Evolutionary conservation across 2,888 invertebrate genomes (phyloP).

Genomic region (Aleiodes alternator): DNA sequence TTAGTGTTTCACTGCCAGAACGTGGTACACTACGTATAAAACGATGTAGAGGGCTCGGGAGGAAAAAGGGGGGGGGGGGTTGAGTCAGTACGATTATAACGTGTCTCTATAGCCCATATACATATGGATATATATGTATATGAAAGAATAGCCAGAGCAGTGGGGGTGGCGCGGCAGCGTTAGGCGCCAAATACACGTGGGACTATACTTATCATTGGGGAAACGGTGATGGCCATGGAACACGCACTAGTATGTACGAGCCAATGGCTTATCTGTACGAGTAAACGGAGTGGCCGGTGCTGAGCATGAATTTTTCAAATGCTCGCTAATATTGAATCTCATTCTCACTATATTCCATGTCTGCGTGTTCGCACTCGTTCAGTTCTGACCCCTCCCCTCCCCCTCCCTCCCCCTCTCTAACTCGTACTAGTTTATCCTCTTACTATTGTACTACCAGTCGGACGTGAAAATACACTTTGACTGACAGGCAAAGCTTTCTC

Average conservation of each 20-base stretch:
- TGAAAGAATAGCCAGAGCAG: conserved; percentile 35
- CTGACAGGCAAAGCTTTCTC: neutral
- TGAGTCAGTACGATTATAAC: conserved; percentile 30
- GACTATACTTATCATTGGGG: conserved; percentile 54
- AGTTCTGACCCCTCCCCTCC: neutral
- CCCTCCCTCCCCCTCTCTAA: neutral
- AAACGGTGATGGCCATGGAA: conserved; percentile 55
- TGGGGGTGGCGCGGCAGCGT: conserved; percentile 11
- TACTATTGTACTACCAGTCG: neutral
- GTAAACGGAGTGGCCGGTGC: conserved; percentile 23
- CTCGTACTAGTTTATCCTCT: neutral
- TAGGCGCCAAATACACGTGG: conserved; percentile 36
- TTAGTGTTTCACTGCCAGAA: conserved; percentile 21
- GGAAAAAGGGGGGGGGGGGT: neutral
- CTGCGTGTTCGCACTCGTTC: conserved; percentile 29
- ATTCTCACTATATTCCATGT: conserved; percentile 35
- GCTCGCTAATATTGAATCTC: conserved; percentile 50
- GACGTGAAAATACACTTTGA: conserved; percentile 31
- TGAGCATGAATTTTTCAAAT: conserved; percentile 50
- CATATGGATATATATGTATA: conserved; percentile 34
- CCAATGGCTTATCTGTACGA: conserved; percentile 37
- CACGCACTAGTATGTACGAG: conserved; percentile 52
- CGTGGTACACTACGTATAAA: neutral
- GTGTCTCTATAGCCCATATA: conserved; percentile 31
- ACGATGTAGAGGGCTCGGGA: neutral